Percentiles rank a stretch among this genome's conserved stretches.
phyloP scores from a whole-genome alignment of 37 sponge, comb jelly and placozoan species.

The Halisarca cf. caerulea region DNA sequence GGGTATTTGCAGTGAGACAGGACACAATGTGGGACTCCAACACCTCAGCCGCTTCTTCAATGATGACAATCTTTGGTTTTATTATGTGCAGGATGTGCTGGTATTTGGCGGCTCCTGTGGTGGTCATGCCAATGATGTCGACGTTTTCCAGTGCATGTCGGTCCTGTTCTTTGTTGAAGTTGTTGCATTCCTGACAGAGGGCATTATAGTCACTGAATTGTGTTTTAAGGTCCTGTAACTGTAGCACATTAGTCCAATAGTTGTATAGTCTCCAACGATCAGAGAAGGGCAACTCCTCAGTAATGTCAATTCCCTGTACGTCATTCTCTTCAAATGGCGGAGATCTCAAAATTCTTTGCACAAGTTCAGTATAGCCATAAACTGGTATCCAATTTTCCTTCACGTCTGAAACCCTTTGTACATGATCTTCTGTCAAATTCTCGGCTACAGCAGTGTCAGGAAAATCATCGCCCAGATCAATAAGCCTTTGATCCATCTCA shows the following conservation, averaged over 20 bases:
- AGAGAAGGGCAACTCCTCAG: neutral
- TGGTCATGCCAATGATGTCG: slow-evolving; percentile 88
- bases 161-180: slow-evolving; percentile 27
- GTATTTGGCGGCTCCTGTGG: slow-evolving; percentile 93
- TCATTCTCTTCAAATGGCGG: slow-evolving; percentile 40
- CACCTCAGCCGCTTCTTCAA: slow-evolving; percentile 97
- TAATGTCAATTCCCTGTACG: slow-evolving; percentile 26
- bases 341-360: neutral
- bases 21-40: slow-evolving; percentile 90
- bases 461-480: slow-evolving; percentile 20
- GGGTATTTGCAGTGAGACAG: slow-evolving; percentile 67
- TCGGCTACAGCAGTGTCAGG: neutral
- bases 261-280: slow-evolving; percentile 64
- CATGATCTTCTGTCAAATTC: neutral
- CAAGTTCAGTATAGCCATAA: neutral
- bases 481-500: slow-evolving; percentile 44
- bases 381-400: neutral
- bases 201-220: slow-evolving; percentile 16
- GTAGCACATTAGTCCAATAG: slow-evolving; percentile 55
- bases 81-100: slow-evolving; percentile 66
- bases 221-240: neutral
- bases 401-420: neutral
- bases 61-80: slow-evolving; percentile 83
- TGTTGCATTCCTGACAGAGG: slow-evolving; percentile 34
- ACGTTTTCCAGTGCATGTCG: slow-evolving; percentile 39